Conservation (phyloP, 2,888 invertebrate genomes). For the Bellardia pandia region DNA sequence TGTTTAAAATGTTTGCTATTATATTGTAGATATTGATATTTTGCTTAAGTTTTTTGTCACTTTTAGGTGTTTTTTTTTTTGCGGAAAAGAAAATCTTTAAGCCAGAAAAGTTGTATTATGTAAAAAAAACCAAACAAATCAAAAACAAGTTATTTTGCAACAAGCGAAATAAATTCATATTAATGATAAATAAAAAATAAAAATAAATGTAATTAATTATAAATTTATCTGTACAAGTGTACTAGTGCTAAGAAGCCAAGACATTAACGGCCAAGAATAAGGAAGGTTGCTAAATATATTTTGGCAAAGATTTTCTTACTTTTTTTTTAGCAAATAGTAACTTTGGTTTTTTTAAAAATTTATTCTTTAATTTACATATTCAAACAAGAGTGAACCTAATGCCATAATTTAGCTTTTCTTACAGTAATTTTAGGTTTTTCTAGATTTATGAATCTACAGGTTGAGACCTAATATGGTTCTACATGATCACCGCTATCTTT, state of each 20-base stretch:
- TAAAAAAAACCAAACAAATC: neutral
- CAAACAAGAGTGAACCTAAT: too few relatives aligned
- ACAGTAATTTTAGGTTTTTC: too few relatives aligned
- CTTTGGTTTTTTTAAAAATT: too few relatives aligned
- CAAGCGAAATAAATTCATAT: neutral
- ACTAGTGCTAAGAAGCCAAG: neutral
- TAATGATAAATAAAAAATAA: neutral
- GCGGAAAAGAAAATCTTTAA: constrained; percentile 34
- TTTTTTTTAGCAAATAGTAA: too few relatives aligned
- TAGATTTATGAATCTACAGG: too few relatives aligned
- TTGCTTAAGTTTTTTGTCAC: neutral
- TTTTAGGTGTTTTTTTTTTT: constrained; percentile 38
- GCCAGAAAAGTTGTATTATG: neutral
- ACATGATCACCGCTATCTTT: too few relatives aligned
- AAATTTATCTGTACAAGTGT: neutral
- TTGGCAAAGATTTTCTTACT: too few relatives aligned
- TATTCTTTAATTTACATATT: too few relatives aligned
- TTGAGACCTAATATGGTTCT: too few relatives aligned
- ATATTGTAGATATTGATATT: neutral
- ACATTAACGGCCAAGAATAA: neutral
- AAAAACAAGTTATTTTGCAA: constrained; percentile 63
- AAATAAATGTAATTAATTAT: constrained; percentile 7
- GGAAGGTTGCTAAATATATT: neutral
- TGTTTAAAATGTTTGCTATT: neutral
- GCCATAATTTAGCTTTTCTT: too few relatives aligned